Evolutionary conservation across 2,113 vertebrate genomes (phyloP).

Genomic region (Chrysemys picta): DNA sequence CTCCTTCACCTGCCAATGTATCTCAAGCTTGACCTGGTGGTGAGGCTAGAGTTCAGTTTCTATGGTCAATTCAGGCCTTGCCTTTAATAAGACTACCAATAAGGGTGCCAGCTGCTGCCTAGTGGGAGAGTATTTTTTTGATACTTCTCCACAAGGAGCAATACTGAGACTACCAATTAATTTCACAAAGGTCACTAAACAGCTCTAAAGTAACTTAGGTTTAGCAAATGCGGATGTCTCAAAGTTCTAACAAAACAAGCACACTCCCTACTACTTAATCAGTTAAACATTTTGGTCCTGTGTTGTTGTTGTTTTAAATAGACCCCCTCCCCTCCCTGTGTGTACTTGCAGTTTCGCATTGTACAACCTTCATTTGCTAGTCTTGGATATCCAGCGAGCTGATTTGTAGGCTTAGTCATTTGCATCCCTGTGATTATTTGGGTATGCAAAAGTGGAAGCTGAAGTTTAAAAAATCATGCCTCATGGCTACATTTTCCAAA

Average conservation of each 20-base stretch:
- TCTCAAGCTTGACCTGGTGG: fast-evolving
- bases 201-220: neutral
- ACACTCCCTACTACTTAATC: no score
- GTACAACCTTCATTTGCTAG: no score
- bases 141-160: no score
- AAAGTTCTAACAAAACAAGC: neutral
- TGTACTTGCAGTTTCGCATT: no score
- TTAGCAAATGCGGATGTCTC: no score
- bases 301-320: neutral
- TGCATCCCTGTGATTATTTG: neutral
- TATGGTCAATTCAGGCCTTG: fast-evolving
- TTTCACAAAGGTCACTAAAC: neutral
- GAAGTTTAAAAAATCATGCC: neutral
- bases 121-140: fast-evolving
- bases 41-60: fast-evolving
- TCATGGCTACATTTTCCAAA: neutral
- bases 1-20: neutral
- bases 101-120: neutral
- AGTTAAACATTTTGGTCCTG: neutral
- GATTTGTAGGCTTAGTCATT: neutral
- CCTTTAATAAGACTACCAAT: no score
- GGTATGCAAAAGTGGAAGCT: neutral
- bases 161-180: fast-evolving
- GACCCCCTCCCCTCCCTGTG: no score
- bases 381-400: no score